Evolutionary conservation across 2,797 vertebrate species (phyloP).

Genomic region (Neosilurus hyrtlii): DNA sequence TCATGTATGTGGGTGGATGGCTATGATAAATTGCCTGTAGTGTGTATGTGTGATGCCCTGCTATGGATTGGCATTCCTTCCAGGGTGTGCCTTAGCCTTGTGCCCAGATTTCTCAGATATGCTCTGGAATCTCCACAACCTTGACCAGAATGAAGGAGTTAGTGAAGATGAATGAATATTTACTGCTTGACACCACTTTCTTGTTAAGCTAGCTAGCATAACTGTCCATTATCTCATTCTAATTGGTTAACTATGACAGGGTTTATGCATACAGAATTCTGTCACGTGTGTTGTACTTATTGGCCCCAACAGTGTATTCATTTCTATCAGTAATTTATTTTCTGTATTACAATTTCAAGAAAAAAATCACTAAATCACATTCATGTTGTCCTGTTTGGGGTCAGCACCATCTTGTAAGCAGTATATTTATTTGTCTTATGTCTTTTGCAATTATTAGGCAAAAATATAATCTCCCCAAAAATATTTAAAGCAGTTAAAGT

Average conservation of each 20-base stretch:
- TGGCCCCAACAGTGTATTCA: background rate
- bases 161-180: background rate
- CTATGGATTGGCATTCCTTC: background rate
- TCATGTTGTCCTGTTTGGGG: background rate
- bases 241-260: background rate
- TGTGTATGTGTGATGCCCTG: background rate
- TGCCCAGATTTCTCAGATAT: background rate
- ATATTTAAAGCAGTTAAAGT: no score
- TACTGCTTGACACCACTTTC: background rate
- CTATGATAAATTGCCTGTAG: background rate
- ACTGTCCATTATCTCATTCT: background rate
- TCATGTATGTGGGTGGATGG: background rate
- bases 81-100: no score
- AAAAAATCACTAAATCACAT: background rate
- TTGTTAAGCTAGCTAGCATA: background rate
- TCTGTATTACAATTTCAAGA: background rate
- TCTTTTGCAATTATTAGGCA: background rate
- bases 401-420: background rate
- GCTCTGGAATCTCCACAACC: background rate
- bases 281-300: background rate
- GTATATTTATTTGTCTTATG: background rate
- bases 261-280: background rate
- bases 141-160: background rate
- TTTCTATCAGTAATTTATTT: background rate
- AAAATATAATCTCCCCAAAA: no score